Evolutionary conservation across 2,888 invertebrate genomes (phyloP).

Genomic region (Phymatocera aterrima): DNA sequence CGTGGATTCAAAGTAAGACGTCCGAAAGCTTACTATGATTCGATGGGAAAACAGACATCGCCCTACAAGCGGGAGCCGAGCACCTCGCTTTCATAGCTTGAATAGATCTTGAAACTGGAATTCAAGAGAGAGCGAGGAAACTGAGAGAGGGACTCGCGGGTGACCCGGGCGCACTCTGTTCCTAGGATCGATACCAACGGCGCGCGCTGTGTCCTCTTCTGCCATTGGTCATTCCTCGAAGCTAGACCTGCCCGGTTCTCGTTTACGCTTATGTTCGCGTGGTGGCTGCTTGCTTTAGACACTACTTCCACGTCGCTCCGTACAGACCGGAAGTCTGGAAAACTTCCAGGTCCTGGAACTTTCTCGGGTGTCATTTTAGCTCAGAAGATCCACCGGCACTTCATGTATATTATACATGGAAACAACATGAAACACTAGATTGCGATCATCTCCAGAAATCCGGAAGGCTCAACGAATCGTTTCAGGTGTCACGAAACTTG

Average conservation of each 20-base stretch:
- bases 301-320: neutral
- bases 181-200: slow-evolving; percentile 69
- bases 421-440: too few species aligned
- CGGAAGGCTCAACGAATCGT: neutral
- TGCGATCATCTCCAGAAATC: neutral
- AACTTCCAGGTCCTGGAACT: neutral
- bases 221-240: slow-evolving; percentile 73
- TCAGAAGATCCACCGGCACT: too few species aligned
- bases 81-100: slow-evolving; percentile 39
- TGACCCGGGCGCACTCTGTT: slow-evolving; percentile 52
- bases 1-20: neutral
- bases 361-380: neutral
- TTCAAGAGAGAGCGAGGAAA: slow-evolving; percentile 49
- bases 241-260: slow-evolving; percentile 68
- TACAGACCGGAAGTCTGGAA: neutral
- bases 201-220: slow-evolving; percentile 70
- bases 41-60: slow-evolving; percentile 60
- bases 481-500: neutral
- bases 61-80: slow-evolving; percentile 52
- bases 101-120: slow-evolving; percentile 59
- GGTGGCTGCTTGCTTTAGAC: slow-evolving; percentile 8
- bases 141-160: slow-evolving; percentile 52
- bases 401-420: too few species aligned
- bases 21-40: slow-evolving; percentile 44
- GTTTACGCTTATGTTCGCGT: slow-evolving; percentile 30